Percentiles rank a stretch among this genome's conserved stretches.
These are phyloP conservation scores for Gobiocypris rarus DNA, from an alignment of 2,113 vertebrate species.

Conservation along the genomic window DNA sequence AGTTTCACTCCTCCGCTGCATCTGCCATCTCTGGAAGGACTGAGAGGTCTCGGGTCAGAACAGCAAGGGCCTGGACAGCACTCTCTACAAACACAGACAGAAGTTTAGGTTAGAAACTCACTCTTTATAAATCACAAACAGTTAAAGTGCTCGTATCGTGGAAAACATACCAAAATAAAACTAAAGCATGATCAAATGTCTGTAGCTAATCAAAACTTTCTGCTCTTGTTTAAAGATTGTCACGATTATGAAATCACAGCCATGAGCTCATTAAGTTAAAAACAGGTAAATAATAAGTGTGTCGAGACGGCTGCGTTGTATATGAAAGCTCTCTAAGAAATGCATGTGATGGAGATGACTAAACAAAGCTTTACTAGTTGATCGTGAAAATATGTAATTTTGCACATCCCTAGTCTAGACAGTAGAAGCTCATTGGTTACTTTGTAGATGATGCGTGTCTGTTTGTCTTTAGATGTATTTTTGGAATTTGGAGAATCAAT, in stretches of 20 bases:
- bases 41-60: constrained; percentile 11
- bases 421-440: neutral
- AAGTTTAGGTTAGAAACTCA: neutral
- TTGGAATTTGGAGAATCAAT: neutral
- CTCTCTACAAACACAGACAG: constrained; percentile 44
- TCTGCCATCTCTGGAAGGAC: constrained; percentile 23
- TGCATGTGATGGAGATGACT: neutral
- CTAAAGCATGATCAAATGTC: neutral
- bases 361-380: neutral
- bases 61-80: constrained; percentile 21
- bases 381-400: neutral
- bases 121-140: neutral
- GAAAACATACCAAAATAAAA: neutral
- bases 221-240: neutral
- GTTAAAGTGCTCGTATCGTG: neutral
- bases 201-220: neutral
- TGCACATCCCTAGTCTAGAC: constrained; percentile 9
- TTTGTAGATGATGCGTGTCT: neutral
- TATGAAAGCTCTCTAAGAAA: neutral
- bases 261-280: neutral
- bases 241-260: neutral
- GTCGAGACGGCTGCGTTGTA: neutral
- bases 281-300: neutral
- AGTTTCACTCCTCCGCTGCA: constrained; percentile 46
- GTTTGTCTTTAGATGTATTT: neutral